Evolutionary conservation across 2,113 vertebrate genomes (phyloP), one percentile per base, ranked within the genome.

Genomic region (Taurulus bubalis): DNA sequence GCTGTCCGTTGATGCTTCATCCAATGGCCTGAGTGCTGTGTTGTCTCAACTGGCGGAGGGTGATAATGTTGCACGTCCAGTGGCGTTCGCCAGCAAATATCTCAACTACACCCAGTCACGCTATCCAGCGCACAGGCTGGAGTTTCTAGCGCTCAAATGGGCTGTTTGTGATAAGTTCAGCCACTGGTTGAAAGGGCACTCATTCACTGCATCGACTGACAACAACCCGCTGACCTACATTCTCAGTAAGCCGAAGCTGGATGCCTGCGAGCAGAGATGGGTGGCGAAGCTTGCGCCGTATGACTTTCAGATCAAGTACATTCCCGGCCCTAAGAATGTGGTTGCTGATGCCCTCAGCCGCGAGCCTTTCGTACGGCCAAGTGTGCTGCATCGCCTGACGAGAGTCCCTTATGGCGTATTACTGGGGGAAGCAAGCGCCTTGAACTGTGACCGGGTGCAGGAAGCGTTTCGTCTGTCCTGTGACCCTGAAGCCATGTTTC

Each of bases 1-100:
- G 8, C 20, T 87, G 7, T 85, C 75, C 0, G 51, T 75, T 20
- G 79, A 87, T 73, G 79, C 75, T 0, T 82, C 85, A 0, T 53
- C 12, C 16, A 45, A 80, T 28, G 79, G 85, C 0, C 63, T 87
- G 0, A 63, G 76, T 0, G 79, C 85, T 14, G 80, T 90, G 1
- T 1, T 90, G 0, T 80, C 79, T 0, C 79, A 85, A 14, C 11
- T 77, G 8, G 3, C 40, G 8, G 51, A 59, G 0, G 58, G 49
- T 11, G 70, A 8, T 1, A 8, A 26, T 2, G 45, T 22, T 1
- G 81, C 70, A 1, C 38, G 75, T 4, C 80, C 70, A 0, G 59
- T 83, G 0, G 47, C 76, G 0, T 80, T 87, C 20, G 65, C 82
- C 0, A 80, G 65, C 15, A 84, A 71, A 30, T 53, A 64, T 0